phyloP scores from a whole-genome alignment of 2,113 vertebrate species.

The Neotoma lepida region DNA sequence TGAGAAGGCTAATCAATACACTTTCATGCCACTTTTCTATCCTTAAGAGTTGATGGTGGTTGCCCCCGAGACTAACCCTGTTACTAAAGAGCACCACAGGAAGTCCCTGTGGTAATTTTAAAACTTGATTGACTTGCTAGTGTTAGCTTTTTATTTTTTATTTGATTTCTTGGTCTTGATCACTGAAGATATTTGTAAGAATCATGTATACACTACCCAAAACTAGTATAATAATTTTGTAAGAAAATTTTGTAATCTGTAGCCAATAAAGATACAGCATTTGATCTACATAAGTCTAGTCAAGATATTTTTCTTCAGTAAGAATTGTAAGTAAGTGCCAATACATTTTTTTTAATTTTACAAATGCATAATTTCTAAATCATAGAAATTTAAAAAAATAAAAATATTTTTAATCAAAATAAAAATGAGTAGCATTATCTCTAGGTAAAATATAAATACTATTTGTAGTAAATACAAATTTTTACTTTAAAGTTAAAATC shows the following conservation, averaged over 20 bases:
- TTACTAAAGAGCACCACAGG: background rate
- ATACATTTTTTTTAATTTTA: background rate
- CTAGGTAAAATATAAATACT: background rate
- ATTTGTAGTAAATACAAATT: background rate
- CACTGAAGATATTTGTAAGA: background rate
- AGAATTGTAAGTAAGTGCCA: slow-evolving; percentile 4
- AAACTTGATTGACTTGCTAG: background rate
- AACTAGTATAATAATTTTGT: background rate
- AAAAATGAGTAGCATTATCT: background rate
- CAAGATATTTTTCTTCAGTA: slow-evolving; percentile 15
- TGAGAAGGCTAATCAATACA: background rate
- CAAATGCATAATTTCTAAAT: background rate
- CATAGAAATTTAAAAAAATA: slow-evolving; percentile 10
- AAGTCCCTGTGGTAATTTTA: background rate
- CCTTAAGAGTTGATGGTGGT: background rate
- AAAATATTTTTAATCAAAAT: background rate
- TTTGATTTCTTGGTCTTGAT: background rate
- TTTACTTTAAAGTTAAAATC: background rate
- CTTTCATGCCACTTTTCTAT: background rate
- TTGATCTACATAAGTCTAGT: background rate
- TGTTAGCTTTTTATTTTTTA: background rate
- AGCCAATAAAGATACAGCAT: slow-evolving; percentile 2
- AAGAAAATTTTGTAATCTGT: background rate
- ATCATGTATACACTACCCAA: background rate
- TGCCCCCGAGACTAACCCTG: background rate